These are phyloP conservation scores for Hemibagrus guttatus DNA, from an alignment of 2,797 vertebrate genomes.

Conservation along the genomic window DNA sequence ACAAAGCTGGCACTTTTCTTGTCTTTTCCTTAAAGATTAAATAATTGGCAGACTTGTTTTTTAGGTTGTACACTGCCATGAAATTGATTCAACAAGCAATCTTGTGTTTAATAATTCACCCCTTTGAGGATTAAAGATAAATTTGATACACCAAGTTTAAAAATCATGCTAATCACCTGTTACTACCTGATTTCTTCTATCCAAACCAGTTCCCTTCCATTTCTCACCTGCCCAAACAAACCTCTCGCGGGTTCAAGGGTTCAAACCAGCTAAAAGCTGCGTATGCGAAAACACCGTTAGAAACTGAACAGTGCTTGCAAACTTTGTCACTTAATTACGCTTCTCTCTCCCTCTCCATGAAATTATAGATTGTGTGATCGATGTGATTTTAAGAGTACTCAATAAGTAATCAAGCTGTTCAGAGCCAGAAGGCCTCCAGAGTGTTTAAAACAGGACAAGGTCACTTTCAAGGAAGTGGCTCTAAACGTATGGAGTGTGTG, in stretches of 20 bases:
- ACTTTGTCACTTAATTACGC: not conserved
- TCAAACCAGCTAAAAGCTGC: slow-evolving; percentile 2
- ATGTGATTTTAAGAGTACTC: slow-evolving; percentile 50
- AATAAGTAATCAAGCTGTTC: slow-evolving; percentile 49
- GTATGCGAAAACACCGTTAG: not conserved
- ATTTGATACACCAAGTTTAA: not conserved
- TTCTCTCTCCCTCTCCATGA: slow-evolving; percentile 2
- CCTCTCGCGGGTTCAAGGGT: not conserved
- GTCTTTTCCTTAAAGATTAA: not conserved
- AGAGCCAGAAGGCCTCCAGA: slow-evolving; percentile 43
- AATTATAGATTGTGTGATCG: slow-evolving; percentile 46
- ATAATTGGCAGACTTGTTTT: not conserved
- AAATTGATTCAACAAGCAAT: not conserved
- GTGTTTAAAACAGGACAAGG: slow-evolving; percentile 47
- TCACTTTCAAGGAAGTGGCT: slow-evolving; percentile 47
- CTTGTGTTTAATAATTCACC: not conserved
- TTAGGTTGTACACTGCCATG: not conserved
- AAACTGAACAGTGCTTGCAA: not conserved
- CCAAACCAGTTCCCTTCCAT: not conserved
- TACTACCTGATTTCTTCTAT: not conserved
- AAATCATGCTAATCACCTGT: not conserved
- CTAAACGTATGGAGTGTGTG: slow-evolving; percentile 10
- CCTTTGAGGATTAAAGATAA: not conserved
- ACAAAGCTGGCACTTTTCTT: not conserved
- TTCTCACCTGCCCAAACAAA: slow-evolving; percentile 1